A percentile compares a stretch with the other conserved stretches of the same genome.
Evolutionary conservation across 2,888 invertebrate genomes (phyloP).

Genomic region (Spicauda simplicius): DNA sequence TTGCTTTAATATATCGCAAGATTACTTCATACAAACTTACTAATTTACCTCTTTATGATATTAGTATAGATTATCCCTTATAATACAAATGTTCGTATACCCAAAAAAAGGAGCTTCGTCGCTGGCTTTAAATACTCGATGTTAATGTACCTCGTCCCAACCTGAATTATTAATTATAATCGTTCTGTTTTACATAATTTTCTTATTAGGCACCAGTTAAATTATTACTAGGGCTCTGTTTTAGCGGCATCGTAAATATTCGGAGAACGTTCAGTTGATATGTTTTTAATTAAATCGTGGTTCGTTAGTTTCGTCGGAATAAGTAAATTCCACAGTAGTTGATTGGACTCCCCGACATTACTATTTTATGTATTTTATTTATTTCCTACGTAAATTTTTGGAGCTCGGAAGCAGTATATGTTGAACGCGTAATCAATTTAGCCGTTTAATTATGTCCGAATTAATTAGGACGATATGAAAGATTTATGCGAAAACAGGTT

Average conservation of each 20-base stretch:
- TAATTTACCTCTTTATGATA: neutral
- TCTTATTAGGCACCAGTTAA: conserved; percentile 78
- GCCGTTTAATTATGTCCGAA: conserved; percentile 20
- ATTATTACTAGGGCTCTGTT: conserved; percentile 70
- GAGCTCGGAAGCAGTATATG: conserved; percentile 20
- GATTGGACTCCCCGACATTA: conserved; percentile 49
- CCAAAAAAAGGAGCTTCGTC: conserved; percentile 46
- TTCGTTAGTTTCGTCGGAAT: conserved; percentile 60
- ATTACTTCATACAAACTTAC: no score
- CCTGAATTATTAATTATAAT: conserved; percentile 80
- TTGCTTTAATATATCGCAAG: no score
- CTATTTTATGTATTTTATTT: conserved; percentile 31
- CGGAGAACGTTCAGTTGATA: conserved; percentile 64
- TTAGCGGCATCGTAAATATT: conserved; percentile 79
- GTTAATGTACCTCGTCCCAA: conserved; percentile 62
- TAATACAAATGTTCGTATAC: conserved; percentile 17
- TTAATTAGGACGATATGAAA: conserved; percentile 16
- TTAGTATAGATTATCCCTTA: conserved; percentile 6
- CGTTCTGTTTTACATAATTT: conserved; percentile 78
- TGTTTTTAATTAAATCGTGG: conserved; percentile 75
- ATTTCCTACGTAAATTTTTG: conserved; percentile 31
- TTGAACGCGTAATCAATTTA: conserved; percentile 30
- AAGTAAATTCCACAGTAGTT: conserved; percentile 54
- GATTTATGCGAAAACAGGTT: conserved; percentile 18
- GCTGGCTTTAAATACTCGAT: conserved; percentile 44